A percentile compares a stretch with the other conserved stretches of the same genome.
phyloP scores from a whole-genome alignment of 2,888 invertebrate genomes.

The Sinhomidia bicolor region DNA sequence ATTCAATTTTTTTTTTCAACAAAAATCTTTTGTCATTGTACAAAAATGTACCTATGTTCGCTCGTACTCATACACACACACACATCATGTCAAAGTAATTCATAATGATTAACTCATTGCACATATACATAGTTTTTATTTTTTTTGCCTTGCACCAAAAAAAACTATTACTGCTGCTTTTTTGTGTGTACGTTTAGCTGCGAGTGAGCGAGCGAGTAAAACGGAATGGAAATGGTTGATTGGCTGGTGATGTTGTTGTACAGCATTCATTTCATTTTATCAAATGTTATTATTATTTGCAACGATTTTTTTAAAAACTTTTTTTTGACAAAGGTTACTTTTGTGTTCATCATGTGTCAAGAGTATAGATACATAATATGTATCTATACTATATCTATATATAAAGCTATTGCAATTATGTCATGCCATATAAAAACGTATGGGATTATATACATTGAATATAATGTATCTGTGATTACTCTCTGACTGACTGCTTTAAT shows the following conservation, averaged over 20 bases:
- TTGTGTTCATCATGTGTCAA: slow-evolving; percentile 31
- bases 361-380: no score
- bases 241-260: slow-evolving; percentile 20
- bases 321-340: slow-evolving; percentile 23
- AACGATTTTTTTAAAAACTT: slow-evolving; percentile 31
- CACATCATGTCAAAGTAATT: slow-evolving; percentile 33
- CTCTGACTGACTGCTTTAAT: slow-evolving; percentile 65
- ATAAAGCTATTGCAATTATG: slow-evolving; percentile 70
- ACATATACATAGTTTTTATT: neutral
- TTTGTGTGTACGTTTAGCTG: neutral
- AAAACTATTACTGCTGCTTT: neutral
- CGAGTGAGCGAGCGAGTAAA: neutral
- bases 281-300: slow-evolving; percentile 49
- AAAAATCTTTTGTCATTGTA: slow-evolving; percentile 55
- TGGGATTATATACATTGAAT: neutral
- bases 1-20: slow-evolving; percentile 18
- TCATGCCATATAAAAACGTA: slow-evolving; percentile 47
- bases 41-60: neutral
- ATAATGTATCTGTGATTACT: slow-evolving; percentile 62
- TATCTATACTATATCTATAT: no score
- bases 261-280: slow-evolving; percentile 38
- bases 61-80: no score
- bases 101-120: slow-evolving; percentile 53
- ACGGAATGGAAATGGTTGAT: slow-evolving; percentile 48
- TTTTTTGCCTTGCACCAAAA: slow-evolving; percentile 17